Evolutionary conservation across 2,888 invertebrate species (phyloP), one percentile per base, ranked within the genome.

Genomic region (Trachelus troglodyta): DNA sequence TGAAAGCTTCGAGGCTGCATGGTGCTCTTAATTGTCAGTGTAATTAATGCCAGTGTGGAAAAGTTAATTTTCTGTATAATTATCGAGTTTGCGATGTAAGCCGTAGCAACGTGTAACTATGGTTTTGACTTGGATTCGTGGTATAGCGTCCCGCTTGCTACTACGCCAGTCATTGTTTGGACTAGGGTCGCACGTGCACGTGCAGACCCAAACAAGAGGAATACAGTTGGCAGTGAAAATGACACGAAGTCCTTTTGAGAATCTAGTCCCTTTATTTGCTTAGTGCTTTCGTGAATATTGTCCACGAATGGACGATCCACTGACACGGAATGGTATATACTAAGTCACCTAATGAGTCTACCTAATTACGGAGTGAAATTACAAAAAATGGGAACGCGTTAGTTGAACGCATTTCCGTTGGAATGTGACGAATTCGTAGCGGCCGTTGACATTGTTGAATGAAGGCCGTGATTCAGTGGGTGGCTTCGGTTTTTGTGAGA

Each of bases 21-120:
- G 69, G 68, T 75, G 73, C 33, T 37, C 81, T 77, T 81, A 85
- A 85, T 83, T 84, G 75, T 81, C 31, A 74, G 73, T 68, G 73
- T 81, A 80, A 83, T 77, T 80, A 81, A 84, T 83, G 78, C 30
- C 77, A 2, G 76, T 34, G 69, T 69, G 79, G 23, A 56, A 56
- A 56, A 56, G 0, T 23, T 56, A 56, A 56, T 23, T 56, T 56
- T 56, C 56, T 56, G 23, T 9, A 56, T 23, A 56, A 56, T 56
- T 56, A 9, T 23, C 9, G 56, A 56, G 56, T 23, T 23, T 9
- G 23, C 9, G 3, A 1, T 23, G 23, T 23, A 23, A 56, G 23
- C 56, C 23, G 23, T 23, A 23, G 56, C 56, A 56, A 9, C 23
- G 56, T 15, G 56, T 56, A 56, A 56, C 56, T 56, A 56, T 56